Base-by-base conservation (phyloP, 2,797 vertebrate species). In the Syndactyla subalaris region DNA sequence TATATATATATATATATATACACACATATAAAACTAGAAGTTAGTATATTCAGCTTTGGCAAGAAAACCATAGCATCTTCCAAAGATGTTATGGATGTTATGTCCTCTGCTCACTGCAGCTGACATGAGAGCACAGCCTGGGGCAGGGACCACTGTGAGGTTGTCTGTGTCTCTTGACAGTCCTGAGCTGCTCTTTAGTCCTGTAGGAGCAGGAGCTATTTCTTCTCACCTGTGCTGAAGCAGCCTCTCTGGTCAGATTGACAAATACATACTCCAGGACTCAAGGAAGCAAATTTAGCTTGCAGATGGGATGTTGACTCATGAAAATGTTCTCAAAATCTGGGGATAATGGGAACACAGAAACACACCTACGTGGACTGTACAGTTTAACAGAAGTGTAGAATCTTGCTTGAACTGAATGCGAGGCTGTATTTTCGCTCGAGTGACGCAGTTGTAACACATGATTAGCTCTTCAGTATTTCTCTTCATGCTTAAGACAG, bases 261-360 rank as follows among this genome's bases (percentile, higher is more conserved):
- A 63, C 30, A 74, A 45, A 80, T 46, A 7, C 3, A 8, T 23
- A 19, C 26, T 49, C 9, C 46, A 78, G 24, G 62, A 61, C 9
- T 41, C 41, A 39, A 41, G 29, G 59, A 88, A 70, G 52, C 7
- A 55, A 75, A 68, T 65, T 78, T 59, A 85, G 57, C 32, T 88
- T 91, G 79, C 32, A 81, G 76, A 49, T 83, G 51, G 68, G 23
- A 48, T 68, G 49, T 20, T 77, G 74, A 55, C 65, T 85, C n/a
- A 36, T 43, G 45, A 30, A 67, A 86, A 70, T n/a, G 4, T 75
- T 68, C 54, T 86, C 5, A 2, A 36, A 48, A 52, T 48, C 13
- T 0, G 1, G 45, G 63, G 52, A 46, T 66, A 38, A 26, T 10
- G 45, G n/a, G 34, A 11, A 7, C 43, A 29, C 0, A 13, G 45